Base-by-base conservation (phyloP, 2,797 vertebrate genomes). In the Esox masquinongy region DNA sequence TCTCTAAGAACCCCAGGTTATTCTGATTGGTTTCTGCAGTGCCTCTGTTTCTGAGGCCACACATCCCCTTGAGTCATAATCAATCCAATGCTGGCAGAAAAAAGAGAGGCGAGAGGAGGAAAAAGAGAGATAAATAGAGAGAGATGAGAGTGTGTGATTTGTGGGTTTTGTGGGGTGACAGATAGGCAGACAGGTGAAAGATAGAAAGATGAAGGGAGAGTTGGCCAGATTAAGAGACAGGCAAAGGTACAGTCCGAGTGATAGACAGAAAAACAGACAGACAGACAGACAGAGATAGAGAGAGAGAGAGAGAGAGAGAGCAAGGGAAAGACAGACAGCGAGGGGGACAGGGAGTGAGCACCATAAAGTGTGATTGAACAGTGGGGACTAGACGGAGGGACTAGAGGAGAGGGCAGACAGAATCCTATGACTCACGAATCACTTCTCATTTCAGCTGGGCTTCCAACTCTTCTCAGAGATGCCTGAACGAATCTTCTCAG, bases 351-450 rank as follows among this genome's bases (percentile, higher is more conserved):
- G 53, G 19, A 24, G 36, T 63, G 66, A 61, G 75, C 74, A 78
- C 72, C 63, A 72, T 73, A 82, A 85, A 56, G 71, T 29, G 66
- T 68, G 69, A 83, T 85, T 84, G 77, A 82, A 76, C 78, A 67
- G 68, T 26, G 34, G 68, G 64, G 53, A 50, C 31, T 7, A 56
- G 47, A 39, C 56, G 22, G 47, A 39, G 53, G 22, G 68, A 12
- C 34, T 19, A 26, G 59, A 56, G 49, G 22, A 47, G 34, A 39
- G 14, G 31, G 49, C 66, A 15, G 50, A 29, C 77, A 70, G 81
- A 74, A 78, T 79, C 82, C 84, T 77, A 77, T 53, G 61, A 87
- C 29, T 74, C 74, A 24, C 39, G 87, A 77, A 89, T 87, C 83
- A 81, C 3, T 80, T 75, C 77, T 17, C 75, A 86, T 14, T 73